Evolutionary conservation across 2,797 vertebrate genomes (phyloP).

Genomic region (Xenentodon cancila): DNA sequence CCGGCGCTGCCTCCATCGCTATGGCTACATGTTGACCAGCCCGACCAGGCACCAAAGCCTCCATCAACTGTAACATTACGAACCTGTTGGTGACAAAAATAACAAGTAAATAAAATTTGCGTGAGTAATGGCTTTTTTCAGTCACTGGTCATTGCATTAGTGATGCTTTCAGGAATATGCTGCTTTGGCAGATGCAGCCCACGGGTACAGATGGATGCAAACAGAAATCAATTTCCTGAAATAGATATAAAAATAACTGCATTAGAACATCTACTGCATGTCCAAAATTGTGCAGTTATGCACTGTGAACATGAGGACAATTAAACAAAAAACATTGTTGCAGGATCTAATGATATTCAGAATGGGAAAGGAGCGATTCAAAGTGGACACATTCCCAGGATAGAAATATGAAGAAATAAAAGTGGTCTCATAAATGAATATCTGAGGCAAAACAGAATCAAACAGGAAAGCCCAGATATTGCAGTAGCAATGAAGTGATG

Average conservation of each 20-base stretch:
- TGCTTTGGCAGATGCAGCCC: conserved; percentile 42
- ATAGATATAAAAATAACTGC: conserved; percentile 57
- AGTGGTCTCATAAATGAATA: conserved; percentile 51
- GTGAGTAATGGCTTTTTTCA: conserved; percentile 49
- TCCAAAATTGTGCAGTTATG: conserved; percentile 47
- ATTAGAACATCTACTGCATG: conserved; percentile 44
- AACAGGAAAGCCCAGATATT: conserved; percentile 52
- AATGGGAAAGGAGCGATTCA: conserved; percentile 23
- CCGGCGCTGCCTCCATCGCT: conserved; percentile 85
- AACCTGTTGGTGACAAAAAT: conserved; percentile 72
- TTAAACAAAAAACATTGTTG: conserved; percentile 36
- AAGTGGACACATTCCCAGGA: conserved; percentile 39
- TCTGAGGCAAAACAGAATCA: conserved; percentile 49
- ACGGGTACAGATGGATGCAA: conserved; percentile 29
- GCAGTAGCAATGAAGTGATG: conserved; percentile 49
- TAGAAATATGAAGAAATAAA: conserved; percentile 58
- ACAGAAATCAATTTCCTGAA: conserved; percentile 64
- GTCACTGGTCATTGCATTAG: conserved; percentile 45
- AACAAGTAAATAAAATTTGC: conserved; percentile 36
- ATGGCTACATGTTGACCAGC: conserved; percentile 90
- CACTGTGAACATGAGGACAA: conserved; percentile 39
- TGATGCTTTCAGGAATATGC: conserved; percentile 43
- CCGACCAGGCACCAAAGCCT: conserved; percentile 88
- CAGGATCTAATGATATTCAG: conserved; percentile 44
- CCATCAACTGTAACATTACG: conserved; percentile 95